phyloP scores from a whole-genome alignment of 2,113 vertebrate species.

The Furnarius figulus region DNA sequence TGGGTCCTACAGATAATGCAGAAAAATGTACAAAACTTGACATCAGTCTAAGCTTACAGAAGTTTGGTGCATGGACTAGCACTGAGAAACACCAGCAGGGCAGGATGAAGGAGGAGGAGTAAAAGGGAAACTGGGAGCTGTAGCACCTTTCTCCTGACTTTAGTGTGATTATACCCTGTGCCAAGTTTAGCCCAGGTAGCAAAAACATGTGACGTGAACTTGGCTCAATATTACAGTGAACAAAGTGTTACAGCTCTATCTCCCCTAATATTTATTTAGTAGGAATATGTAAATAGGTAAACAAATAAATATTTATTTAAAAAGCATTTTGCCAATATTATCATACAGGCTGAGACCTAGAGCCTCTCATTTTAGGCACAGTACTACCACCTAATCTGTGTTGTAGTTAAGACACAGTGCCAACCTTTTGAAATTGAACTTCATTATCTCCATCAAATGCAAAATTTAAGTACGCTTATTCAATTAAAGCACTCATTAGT shows the following conservation, averaged over 20 bases:
- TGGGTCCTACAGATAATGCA: constrained; percentile 11
- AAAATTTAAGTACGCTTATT: neutral
- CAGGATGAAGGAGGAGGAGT: neutral
- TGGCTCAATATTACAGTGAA: neutral
- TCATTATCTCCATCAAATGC: neutral
- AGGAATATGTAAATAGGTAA: neutral
- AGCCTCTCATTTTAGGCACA: neutral
- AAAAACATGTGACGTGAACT: neutral
- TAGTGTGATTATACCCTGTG: neutral
- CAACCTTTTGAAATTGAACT: neutral
- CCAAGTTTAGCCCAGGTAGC: neutral
- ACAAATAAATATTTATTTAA: neutral
- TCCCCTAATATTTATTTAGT: neutral
- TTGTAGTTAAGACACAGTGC: neutral
- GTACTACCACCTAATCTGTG: neutral
- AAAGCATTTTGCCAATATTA: neutral
- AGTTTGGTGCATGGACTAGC: constrained; percentile 17
- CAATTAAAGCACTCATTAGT: neutral
- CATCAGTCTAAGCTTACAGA: constrained; percentile 19
- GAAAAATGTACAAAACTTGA: constrained; percentile 48
- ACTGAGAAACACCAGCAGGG: neutral
- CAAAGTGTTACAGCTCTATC: neutral
- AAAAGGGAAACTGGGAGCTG: neutral
- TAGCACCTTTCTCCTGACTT: neutral
- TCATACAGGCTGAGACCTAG: neutral